Base-by-base conservation (phyloP, 2,888 invertebrate species). In the Cosmorhoe ocellata region DNA sequence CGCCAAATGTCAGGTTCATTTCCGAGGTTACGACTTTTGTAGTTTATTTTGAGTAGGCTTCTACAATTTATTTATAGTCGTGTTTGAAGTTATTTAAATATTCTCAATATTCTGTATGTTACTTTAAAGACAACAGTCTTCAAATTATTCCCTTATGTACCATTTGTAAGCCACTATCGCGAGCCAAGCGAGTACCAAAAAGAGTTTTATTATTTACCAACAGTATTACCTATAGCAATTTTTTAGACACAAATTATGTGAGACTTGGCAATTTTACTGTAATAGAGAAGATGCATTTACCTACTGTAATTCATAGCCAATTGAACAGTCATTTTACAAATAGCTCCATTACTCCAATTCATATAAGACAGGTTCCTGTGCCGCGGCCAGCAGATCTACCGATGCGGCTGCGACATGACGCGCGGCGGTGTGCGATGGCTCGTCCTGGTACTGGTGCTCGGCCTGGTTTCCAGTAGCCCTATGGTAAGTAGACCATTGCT, bases 1-100 rank as follows among this genome's bases (percentile, higher is more conserved):
- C 32, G 27, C 44, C 28, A 59, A 59, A 63, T 58, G 57, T 56
- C 56, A 61, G 58, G 57, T 61, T 58, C 56, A 56, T 18, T 52
- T 59, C 52, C 61, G 59, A 61, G 61, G 57, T 30, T 11, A n/a
- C 41, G 14, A 18, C 26, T 24, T 24, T 5, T 6, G 24, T 18
- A 18, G 18, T n/a, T n/a, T n/a, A n/a, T n/a, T n/a, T n/a, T n/a
- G n/a, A n/a, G n/a, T n/a, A n/a, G n/a, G n/a, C n/a, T n/a, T n/a
- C n/a, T n/a, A n/a, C n/a, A n/a, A n/a, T n/a, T n/a, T n/a, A n/a
- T n/a, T n/a, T n/a, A n/a, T n/a, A n/a, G n/a, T n/a, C n/a, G n/a
- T n/a, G n/a, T n/a, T n/a, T n/a, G n/a, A n/a, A n/a, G n/a, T n/a
- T n/a, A n/a, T n/a, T n/a, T n/a, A n/a, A n/a, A n/a, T n/a, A n/a